phyloP scores from a whole-genome alignment of 2,888 invertebrate genomes.

The Panzeria rudis region DNA sequence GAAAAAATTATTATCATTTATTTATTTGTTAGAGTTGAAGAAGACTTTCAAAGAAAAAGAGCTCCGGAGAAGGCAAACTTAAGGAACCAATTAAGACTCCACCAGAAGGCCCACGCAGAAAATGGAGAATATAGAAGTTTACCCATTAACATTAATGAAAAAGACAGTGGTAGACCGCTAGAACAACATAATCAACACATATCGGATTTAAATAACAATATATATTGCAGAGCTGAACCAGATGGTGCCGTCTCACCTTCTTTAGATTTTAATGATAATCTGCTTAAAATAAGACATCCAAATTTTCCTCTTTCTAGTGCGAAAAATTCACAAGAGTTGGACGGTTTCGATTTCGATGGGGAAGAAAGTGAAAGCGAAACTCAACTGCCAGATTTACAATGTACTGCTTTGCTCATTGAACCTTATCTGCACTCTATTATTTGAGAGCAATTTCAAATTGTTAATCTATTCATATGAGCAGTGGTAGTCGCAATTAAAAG shows the following conservation, averaged over 20 bases:
- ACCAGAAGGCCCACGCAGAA: slow-evolving; percentile 85
- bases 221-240: slow-evolving; percentile 86
- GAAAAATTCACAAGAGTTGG: background rate
- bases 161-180: slow-evolving; percentile 56
- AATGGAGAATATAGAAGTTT: slow-evolving; percentile 85
- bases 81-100: slow-evolving; percentile 89
- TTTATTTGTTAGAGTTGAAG: slow-evolving; percentile 87
- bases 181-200: slow-evolving; percentile 48
- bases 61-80: slow-evolving; percentile 91
- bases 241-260: slow-evolving; percentile 86
- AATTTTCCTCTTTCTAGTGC: background rate
- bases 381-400: slow-evolving; percentile 39
- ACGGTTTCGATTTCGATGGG: slow-evolving; percentile 12
- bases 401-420: slow-evolving; percentile 53
- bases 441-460: background rate
- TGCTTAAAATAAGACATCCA: background rate
- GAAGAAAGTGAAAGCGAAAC: slow-evolving; percentile 48
- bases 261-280: slow-evolving; percentile 16
- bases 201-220: slow-evolving; percentile 73
- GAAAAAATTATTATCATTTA: background rate
- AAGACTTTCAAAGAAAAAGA: slow-evolving; percentile 93
- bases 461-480: background rate
- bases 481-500: background rate
- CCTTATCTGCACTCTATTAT: slow-evolving; percentile 65
- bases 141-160: slow-evolving; percentile 79